Percentiles rank a stretch among this genome's conserved stretches.
Evolutionary conservation across 2,113 vertebrate species (phyloP).

Genomic region (Thinocorus orbignyianus): DNA sequence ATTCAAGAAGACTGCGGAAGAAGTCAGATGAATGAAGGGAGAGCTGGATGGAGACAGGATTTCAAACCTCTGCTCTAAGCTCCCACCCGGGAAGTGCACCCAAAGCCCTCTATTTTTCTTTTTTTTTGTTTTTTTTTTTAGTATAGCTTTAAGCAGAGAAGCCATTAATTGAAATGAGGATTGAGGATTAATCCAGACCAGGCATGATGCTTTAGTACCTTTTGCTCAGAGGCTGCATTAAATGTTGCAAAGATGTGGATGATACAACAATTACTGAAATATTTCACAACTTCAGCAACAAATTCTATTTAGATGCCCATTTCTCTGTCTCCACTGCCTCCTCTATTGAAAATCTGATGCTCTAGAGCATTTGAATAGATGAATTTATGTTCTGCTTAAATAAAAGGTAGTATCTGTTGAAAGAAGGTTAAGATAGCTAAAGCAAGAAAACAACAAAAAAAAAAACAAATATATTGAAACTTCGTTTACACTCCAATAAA

Average conservation of each 20-base stretch:
- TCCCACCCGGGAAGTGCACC: background rate
- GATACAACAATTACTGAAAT: constrained; percentile 20
- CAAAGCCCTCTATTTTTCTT: background rate
- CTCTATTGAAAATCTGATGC: background rate
- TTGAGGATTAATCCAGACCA: constrained; percentile 30
- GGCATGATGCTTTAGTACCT: background rate
- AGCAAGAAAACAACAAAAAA: constrained; percentile 17
- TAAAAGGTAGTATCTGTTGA: constrained; percentile 16
- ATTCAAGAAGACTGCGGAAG: background rate
- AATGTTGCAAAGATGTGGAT: constrained; percentile 7
- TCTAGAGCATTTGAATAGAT: constrained; percentile 7
- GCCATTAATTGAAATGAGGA: background rate
- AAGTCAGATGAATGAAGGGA: background rate
- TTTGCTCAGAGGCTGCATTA: constrained; percentile 34
- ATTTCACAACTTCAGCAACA: constrained; percentile 38
- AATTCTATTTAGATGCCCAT: constrained; percentile 1
- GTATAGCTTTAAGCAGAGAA: constrained; percentile 38
- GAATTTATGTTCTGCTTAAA: constrained; percentile 25
- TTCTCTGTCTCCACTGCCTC: constrained; percentile 27
- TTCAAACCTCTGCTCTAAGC: background rate
- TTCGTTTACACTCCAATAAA: constrained; percentile 87
- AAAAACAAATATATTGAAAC: constrained; percentile 80
- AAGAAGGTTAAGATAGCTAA: constrained; percentile 35
- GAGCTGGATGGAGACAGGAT: background rate
- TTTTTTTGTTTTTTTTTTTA: background rate